A percentile compares a stretch with the other conserved stretches of the same genome.
Conservation (phyloP, 2,888 invertebrate species). For the Iphiclides podalirius region DNA sequence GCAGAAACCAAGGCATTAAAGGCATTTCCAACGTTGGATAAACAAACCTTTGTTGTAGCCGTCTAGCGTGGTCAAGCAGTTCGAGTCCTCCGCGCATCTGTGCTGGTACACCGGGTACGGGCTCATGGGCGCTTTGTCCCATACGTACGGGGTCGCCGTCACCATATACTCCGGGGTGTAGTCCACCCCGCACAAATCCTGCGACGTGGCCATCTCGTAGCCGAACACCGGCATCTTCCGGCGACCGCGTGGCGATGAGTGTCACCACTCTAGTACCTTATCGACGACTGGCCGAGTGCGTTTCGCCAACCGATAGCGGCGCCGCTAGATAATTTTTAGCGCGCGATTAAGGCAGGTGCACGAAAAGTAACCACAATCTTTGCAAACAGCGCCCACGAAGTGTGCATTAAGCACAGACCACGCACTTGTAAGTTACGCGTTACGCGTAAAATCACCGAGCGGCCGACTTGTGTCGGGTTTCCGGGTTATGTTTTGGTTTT, state of each 20-base stretch:
- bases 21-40: no score
- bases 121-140: conserved; percentile 56
- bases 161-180: conserved; percentile 53
- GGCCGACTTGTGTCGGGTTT: conserved; percentile 35
- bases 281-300: conserved; percentile 40
- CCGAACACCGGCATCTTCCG: conserved; percentile 72
- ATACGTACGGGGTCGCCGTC: conserved; percentile 45
- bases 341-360: conserved; percentile 53
- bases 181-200: conserved; percentile 58
- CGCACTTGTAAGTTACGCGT: conserved; percentile 11
- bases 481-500: conserved; percentile 59
- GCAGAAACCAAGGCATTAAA: no score
- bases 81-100: conserved; percentile 39
- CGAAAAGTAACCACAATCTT: conserved; percentile 32
- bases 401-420: no score
- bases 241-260: conserved; percentile 35
- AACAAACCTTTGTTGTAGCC: conserved; percentile 42
- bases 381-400: background rate
- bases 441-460: background rate
- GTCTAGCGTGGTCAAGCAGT: conserved; percentile 29
- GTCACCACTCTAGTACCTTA: conserved; percentile 45
- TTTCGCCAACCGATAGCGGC: conserved; percentile 37
- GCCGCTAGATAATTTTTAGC: conserved; percentile 35
- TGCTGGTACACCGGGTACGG: conserved; percentile 46
- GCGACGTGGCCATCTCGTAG: conserved; percentile 57